phyloP scores from a whole-genome alignment of 1,140 invertebrate genomes.

The Coenobita brevimanus region DNA sequence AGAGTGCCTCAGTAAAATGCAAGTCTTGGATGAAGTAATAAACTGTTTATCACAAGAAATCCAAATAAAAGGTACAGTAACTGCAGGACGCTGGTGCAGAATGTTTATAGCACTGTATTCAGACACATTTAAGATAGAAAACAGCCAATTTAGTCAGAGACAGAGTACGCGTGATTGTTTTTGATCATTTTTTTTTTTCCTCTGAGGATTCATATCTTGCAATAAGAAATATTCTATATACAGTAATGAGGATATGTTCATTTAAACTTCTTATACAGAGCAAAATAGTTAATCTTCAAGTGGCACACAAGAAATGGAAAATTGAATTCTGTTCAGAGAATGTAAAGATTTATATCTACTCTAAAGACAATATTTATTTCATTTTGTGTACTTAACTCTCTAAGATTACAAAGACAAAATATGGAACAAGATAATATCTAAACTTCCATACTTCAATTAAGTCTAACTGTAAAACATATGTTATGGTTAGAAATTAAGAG shows the following conservation, averaged over 20 bases:
- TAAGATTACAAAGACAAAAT: constrained; percentile 65
- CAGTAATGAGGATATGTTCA: constrained; percentile 61
- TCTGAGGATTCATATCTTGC: constrained; percentile 47
- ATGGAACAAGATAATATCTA: constrained; percentile 63
- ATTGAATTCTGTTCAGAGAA: constrained; percentile 62
- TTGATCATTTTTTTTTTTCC: constrained; percentile 44
- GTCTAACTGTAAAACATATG: constrained; percentile 50
- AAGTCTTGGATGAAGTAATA: no score
- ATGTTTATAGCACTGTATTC: constrained; percentile 41
- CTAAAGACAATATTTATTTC: constrained; percentile 63
- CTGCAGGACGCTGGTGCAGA: constrained; percentile 40
- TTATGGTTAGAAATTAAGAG: constrained; percentile 43
- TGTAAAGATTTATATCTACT: constrained; percentile 59
- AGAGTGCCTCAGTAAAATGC: background rate
- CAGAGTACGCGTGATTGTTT: constrained; percentile 35
- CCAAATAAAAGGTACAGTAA: constrained; percentile 29
- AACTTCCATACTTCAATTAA: constrained; percentile 42
- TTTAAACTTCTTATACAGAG: constrained; percentile 64
- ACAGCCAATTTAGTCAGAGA: constrained; percentile 55
- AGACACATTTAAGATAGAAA: constrained; percentile 50
- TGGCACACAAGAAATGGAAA: constrained; percentile 64
- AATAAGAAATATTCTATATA: constrained; percentile 64
- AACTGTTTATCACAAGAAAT: constrained; percentile 35
- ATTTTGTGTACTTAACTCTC: constrained; percentile 64
- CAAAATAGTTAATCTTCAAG: constrained; percentile 62